Evolutionary conservation across 1,140 invertebrate genomes (phyloP), one percentile per base, ranked within the genome.

Genomic region (Trachymyrmex cornetzi): DNA sequence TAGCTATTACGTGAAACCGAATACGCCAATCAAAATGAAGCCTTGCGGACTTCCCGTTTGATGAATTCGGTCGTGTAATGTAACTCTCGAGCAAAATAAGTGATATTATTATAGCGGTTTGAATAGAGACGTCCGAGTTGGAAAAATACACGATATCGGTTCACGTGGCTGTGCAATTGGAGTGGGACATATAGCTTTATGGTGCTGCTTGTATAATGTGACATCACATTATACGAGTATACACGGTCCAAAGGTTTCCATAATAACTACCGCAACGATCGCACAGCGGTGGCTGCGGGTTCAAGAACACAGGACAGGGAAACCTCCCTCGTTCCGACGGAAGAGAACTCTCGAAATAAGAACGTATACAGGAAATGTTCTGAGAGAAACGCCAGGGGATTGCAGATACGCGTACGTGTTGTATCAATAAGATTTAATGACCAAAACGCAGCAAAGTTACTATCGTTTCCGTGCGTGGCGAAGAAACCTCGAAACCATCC

Each of bases 261-360:
- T 86, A 86, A 86, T 71, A 82, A 82, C 61, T 81, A 53, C 55
- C 77, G 64, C 77, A 86, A 82, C 77, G 57, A 82, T 61, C 85
- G 30, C 34, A 14, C 16, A 11, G 14, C 64, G 57, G 48, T 69
- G 30, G 48, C 16, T 69, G 50, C 1, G 55, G 53, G 44, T 38
- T 61, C 66, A 53, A 53, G n/a, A 72, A 53, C 75, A 44, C 63
- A 38, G 59, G 9, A 27, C 38, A 16, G 19, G 55, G 30, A 86
- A 82, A 72, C 57, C 57, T 44, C 53, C 48, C 38, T 14, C 22
- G 24, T n/a, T 27, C 27, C 38, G 53, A 67, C 77, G 24, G 27
- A 67, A 27, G 34, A 59, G 38, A 34, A 48, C 27, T 69, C 27
- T 57, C 66, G 30, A 82, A 86, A 82, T 86, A 86, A 81, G 77